Percentiles rank a stretch among this genome's conserved stretches.
Conservation (phyloP, 2,888 invertebrate genomes). For the Drosophila bunnanda region DNA sequence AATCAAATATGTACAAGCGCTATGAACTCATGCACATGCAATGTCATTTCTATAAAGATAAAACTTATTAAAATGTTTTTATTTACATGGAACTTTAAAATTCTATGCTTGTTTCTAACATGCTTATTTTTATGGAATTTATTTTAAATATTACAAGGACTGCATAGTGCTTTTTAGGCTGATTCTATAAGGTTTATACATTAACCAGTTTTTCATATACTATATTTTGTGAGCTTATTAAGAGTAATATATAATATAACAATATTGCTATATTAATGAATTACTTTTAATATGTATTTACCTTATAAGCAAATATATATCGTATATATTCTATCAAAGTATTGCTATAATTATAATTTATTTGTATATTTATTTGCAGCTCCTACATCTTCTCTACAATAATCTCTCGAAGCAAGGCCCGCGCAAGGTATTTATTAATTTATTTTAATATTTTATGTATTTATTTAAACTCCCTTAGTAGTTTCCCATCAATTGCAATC, state of each 20-base stretch:
- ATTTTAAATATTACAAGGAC: not conserved
- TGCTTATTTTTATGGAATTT: not conserved
- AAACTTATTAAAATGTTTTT: constrained; percentile 17
- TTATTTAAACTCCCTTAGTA: not conserved
- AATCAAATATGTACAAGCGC: constrained; percentile 19
- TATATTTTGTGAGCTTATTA: too few relatives aligned
- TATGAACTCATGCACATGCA: constrained; percentile 1
- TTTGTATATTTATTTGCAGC: not conserved
- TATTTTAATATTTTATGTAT: not conserved
- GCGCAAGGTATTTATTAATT: not conserved
- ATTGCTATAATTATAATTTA: not conserved
- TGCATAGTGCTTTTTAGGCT: not conserved
- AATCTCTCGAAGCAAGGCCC: not conserved
- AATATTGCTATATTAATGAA: not conserved
- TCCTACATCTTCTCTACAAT: not conserved
- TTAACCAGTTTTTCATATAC: too few relatives aligned
- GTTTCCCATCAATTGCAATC: not conserved
- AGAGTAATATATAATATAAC: not conserved
- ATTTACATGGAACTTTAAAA: constrained; percentile 15
- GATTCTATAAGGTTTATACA: too few relatives aligned
- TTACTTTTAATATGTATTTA: too few relatives aligned
- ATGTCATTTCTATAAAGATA: constrained; percentile 6
- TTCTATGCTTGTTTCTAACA: not conserved
- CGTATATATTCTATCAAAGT: not conserved
- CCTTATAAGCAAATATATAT: too few relatives aligned